Evolutionary conservation across 2,888 invertebrate species (phyloP), one percentile per base, ranked within the genome.

Genomic region (Germaria angustata): DNA sequence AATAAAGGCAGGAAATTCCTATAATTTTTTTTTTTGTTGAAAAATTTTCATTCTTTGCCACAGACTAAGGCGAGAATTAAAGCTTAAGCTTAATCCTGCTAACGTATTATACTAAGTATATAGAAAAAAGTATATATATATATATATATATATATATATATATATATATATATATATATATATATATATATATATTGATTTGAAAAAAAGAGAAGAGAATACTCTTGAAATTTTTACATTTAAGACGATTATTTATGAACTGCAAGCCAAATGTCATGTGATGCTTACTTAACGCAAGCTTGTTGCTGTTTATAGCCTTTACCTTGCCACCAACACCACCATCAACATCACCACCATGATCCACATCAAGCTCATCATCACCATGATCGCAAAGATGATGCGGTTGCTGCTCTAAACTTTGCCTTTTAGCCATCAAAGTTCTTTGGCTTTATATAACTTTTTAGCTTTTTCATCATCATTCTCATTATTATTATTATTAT

Each of bases 171-270:
- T 39, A 13, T 13, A n/a, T 39, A 3, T 39, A n/a, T 39, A 13
- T n/a, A 28, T 39, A 13, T 13, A n/a, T 39, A 3, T 39, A n/a
- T 39, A 13, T n/a, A n/a, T n/a, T 28, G 9, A 13, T 13, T 28
- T 22, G 3, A 53, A 73, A 55, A 22, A 66, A 51, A 59, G 41
- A 72, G 8, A 51, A 76, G 6, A 28, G 28, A 28, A 28, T 6
- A 28, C 4, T 57, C 78, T 72, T 63, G 73, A 75, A 82, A 82
- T 75, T 66, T 82, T 79, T 82, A 82, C 82, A 84, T 75, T 85
- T 84, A 85, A 85, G 85, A 80, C 84, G 84, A 84, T 85, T 85
- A 84, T 85, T 85, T 85, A 85, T 84, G 84, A 85, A 85, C 84
- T 85, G 80, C 77, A 76, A 78, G 82, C 84, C 84, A 83, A 85